These are phyloP conservation scores for Oscheius sp. DNA, from an alignment of 2,888 invertebrate species.

Conservation along the genomic window DNA sequence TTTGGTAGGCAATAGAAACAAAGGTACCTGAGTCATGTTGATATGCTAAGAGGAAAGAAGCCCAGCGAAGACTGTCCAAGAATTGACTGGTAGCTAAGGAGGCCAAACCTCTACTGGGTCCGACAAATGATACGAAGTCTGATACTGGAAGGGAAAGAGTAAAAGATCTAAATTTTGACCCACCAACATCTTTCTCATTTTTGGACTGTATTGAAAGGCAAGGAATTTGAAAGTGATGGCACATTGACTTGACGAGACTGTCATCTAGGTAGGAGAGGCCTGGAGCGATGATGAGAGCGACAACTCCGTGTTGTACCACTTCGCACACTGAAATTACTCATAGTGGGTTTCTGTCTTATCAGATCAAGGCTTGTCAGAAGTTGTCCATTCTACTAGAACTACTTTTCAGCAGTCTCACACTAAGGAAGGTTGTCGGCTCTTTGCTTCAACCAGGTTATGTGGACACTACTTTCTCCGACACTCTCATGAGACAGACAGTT, in stretches of 20 bases:
- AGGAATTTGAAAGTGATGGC: slow-evolving; percentile 59
- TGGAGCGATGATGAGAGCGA: slow-evolving; percentile 63
- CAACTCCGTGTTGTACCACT: slow-evolving; percentile 66
- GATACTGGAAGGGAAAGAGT: slow-evolving; percentile 34
- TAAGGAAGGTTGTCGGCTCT: too few species aligned
- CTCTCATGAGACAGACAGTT: too few species aligned
- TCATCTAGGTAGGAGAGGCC: slow-evolving; percentile 55
- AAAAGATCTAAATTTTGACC: not conserved
- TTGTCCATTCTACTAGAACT: too few species aligned
- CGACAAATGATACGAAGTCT: slow-evolving; percentile 52
- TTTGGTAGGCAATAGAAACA: not conserved
- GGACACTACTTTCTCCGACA: too few species aligned
- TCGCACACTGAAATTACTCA: slow-evolving; percentile 65
- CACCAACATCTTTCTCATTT: slow-evolving; percentile 37
- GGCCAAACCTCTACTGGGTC: slow-evolving; percentile 50
- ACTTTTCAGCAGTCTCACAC: too few species aligned
- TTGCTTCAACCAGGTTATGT: too few species aligned
- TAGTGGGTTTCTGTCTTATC: not conserved
- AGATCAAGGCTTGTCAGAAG: too few species aligned
- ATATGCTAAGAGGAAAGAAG: slow-evolving; percentile 57
- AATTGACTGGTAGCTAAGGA: slow-evolving; percentile 59
- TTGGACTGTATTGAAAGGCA: slow-evolving; percentile 56
- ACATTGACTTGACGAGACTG: slow-evolving; percentile 65
- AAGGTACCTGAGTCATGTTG: slow-evolving; percentile 46
- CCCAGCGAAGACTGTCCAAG: slow-evolving; percentile 59